These are phyloP conservation scores for Notechis scutatus DNA, from an alignment of 2,113 vertebrate genomes.

Conservation along the genomic window DNA sequence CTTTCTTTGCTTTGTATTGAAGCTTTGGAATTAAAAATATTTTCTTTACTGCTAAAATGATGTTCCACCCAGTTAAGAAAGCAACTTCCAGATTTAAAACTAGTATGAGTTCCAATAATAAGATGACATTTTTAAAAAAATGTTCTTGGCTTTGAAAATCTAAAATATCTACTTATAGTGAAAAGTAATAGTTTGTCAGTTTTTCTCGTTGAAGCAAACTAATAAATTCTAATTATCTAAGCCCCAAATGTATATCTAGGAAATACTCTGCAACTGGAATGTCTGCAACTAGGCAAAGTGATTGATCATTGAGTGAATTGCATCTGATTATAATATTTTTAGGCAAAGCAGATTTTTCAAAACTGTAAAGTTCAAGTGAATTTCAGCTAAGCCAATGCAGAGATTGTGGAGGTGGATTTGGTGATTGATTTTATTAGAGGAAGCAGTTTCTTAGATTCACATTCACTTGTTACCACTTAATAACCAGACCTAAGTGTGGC, in stretches of 20 bases:
- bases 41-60: constrained; percentile 42
- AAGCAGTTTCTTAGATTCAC: constrained; percentile 32
- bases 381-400: constrained; percentile 42
- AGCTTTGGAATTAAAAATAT: constrained; percentile 34
- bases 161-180: background rate
- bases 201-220: accelerated
- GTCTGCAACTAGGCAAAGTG: background rate
- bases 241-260: background rate
- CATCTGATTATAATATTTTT: constrained; percentile 58
- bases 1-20: background rate
- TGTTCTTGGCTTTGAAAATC: constrained; percentile 31
- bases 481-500: background rate
- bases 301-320: constrained; percentile 27
- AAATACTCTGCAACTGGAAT: background rate
- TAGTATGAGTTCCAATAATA: constrained; percentile 30
- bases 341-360: constrained; percentile 63
- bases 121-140: constrained; percentile 16
- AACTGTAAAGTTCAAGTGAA: constrained; percentile 55
- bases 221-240: background rate
- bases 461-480: constrained; percentile 15
- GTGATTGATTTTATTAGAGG: constrained; percentile 45
- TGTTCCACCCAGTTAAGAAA: constrained; percentile 34
- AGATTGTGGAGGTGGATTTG: constrained; percentile 61
- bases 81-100: background rate
- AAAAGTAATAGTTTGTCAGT: background rate